These are phyloP conservation scores for Osmerus eperlanus DNA, from an alignment of 2,113 vertebrate species.

Conservation along the genomic window DNA sequence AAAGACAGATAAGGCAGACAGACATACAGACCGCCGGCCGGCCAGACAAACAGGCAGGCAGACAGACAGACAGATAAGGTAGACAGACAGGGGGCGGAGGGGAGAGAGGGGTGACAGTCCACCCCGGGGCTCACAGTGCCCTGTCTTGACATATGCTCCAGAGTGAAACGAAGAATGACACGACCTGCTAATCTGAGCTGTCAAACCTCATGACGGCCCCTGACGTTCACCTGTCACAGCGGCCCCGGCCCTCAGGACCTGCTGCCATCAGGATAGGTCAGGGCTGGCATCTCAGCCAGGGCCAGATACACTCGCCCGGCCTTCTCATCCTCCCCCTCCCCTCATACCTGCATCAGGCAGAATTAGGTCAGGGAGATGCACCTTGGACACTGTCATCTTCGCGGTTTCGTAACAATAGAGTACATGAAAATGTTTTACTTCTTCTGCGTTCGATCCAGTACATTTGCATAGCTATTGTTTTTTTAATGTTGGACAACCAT, in stretches of 20 bases:
- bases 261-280: conserved; percentile 62
- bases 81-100: background rate
- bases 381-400: no score
- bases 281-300: conserved; percentile 45
- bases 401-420: no score
- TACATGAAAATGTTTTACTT: no score
- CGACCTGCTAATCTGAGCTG: conserved; percentile 68
- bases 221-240: conserved; percentile 60
- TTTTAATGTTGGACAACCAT: no score
- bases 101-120: conserved; percentile 41
- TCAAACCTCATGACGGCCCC: conserved; percentile 56
- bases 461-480: no score
- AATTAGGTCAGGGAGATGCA: no score
- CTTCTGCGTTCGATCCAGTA: no score
- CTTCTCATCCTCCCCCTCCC: background rate
- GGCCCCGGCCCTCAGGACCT: conserved; percentile 48
- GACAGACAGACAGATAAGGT: background rate
- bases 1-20: background rate
- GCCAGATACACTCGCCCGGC: background rate
- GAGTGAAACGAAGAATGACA: conserved; percentile 68
- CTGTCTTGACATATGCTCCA: conserved; percentile 67
- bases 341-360: no score
- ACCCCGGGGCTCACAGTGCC: conserved; percentile 55
- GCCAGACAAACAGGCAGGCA: background rate
- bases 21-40: background rate